Percentiles rank a stretch among this genome's conserved stretches.
Conservation (phyloP, 2,113 vertebrate species). For the Carettochelys insculpta region DNA sequence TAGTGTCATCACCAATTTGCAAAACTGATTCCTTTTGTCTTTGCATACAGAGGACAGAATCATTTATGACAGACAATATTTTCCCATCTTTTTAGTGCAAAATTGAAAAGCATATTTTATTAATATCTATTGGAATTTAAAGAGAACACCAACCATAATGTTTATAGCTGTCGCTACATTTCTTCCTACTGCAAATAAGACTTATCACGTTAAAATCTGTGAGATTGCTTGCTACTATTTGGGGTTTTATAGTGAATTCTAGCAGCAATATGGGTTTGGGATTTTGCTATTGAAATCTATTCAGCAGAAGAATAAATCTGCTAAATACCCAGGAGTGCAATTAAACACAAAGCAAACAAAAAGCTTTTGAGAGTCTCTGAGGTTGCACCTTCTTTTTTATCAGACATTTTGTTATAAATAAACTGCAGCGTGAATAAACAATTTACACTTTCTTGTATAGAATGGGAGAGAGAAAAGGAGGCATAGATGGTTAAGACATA, state of each 20-base stretch:
- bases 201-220: neutral
- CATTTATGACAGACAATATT: neutral
- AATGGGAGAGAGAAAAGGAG: neutral
- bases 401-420: neutral
- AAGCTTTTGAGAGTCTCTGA: neutral
- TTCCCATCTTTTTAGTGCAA: neutral
- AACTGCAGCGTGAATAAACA: neutral
- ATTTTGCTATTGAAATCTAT: neutral
- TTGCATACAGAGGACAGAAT: neutral
- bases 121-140: neutral
- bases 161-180: fast-evolving
- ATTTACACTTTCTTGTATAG: neutral
- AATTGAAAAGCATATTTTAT: neutral
- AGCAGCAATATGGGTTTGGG: neutral
- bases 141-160: neutral
- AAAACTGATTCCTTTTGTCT: neutral
- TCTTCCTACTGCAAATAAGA: neutral
- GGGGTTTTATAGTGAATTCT: neutral
- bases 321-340: neutral
- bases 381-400: fast-evolving
- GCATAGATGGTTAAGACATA: neutral
- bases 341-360: no score
- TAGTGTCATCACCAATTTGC: neutral
- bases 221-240: neutral
- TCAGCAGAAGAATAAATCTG: neutral